Evolutionary conservation across 2,113 vertebrate genomes (phyloP).

Genomic region (Pseudorasbora parva): DNA sequence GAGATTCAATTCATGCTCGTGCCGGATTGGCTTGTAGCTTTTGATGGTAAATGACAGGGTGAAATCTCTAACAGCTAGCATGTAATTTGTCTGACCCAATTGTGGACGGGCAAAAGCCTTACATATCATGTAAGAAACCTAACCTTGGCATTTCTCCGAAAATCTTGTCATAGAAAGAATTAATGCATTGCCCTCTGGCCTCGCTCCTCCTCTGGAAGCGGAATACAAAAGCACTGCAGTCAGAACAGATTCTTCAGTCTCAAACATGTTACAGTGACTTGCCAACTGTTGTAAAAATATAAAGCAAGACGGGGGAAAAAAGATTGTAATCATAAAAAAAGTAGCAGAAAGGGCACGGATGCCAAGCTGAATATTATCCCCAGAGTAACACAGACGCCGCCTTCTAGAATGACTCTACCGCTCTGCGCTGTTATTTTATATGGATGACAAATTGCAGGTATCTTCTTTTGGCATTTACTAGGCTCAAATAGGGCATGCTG

Average conservation of each 20-base stretch:
- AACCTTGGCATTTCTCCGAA: constrained; percentile 75
- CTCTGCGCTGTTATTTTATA: constrained; percentile 72
- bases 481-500: constrained; percentile 59
- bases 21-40: background rate
- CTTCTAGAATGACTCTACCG: constrained; percentile 59
- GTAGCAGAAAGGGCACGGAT: constrained; percentile 54
- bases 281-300: constrained; percentile 80
- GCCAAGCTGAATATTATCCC: constrained; percentile 51
- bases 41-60: constrained; percentile 27
- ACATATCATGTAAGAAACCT: constrained; percentile 76
- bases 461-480: constrained; percentile 70
- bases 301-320: constrained; percentile 43
- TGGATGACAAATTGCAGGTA: constrained; percentile 79
- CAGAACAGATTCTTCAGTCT: constrained; percentile 81
- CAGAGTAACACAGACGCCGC: constrained; percentile 18
- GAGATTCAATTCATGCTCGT: constrained; percentile 8
- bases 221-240: constrained; percentile 77
- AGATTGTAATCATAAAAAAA: constrained; percentile 52
- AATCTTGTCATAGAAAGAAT: constrained; percentile 78
- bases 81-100: constrained; percentile 62
- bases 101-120: constrained; percentile 61
- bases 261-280: constrained; percentile 77
- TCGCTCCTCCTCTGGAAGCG: constrained; percentile 70
- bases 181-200: constrained; percentile 78
- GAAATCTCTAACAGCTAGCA: constrained; percentile 54